Percentiles rank a stretch among this genome's conserved stretches.
Evolutionary conservation across 2,888 invertebrate genomes (phyloP).

Genomic region (Pachycephus smyrnensis): DNA sequence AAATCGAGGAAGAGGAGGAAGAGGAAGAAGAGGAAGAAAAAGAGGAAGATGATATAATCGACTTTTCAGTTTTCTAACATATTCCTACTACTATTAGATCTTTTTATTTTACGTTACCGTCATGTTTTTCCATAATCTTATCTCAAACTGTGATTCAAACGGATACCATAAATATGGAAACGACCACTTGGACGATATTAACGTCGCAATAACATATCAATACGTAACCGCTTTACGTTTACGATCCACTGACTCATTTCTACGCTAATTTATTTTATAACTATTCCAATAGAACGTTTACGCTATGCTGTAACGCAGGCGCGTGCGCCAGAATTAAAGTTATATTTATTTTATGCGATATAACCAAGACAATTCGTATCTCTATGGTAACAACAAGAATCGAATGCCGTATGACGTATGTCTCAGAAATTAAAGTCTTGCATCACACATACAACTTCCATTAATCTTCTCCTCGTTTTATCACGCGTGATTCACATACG

Average conservation of each 20-base stretch:
- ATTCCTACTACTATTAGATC: background rate
- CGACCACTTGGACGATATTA: background rate
- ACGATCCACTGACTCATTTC: background rate
- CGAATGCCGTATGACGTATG: background rate
- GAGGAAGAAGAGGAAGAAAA: constrained; percentile 33
- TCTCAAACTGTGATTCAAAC: background rate
- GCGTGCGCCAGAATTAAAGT: background rate
- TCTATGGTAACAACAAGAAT: background rate
- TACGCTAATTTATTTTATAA: background rate
- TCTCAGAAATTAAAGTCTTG: background rate
- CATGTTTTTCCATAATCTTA: background rate
- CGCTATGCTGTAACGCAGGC: background rate
- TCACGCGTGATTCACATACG: background rate
- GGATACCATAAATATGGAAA: background rate
- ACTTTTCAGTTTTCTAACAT: background rate
- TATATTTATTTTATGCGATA: background rate
- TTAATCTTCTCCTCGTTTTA: background rate
- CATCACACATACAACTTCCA: background rate
- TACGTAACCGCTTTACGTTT: background rate
- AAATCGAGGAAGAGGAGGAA: constrained; percentile 22
- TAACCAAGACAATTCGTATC: background rate
- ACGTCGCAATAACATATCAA: background rate
- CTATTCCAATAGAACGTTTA: background rate
- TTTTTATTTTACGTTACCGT: background rate
- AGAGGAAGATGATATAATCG: constrained; percentile 22